Percentiles rank a stretch among this genome's conserved stretches.
Conservation (phyloP, 92 coral and sea anemone genomes). For the Desmophyllum pertusum region DNA sequence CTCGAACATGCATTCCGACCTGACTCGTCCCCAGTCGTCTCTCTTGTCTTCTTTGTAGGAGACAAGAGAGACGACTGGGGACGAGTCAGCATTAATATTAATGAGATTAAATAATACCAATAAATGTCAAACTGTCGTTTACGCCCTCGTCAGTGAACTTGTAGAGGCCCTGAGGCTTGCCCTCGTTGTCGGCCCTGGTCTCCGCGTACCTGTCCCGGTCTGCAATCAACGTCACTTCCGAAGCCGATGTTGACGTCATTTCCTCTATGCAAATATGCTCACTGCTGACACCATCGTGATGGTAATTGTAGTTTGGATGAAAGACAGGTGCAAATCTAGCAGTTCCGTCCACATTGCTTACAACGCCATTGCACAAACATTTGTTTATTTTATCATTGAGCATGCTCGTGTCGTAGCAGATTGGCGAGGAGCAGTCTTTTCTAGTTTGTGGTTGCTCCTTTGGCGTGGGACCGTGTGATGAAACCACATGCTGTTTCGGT, state of each 20-base stretch:
- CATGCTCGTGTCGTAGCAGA: slow-evolving; percentile 57
- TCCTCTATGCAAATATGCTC: slow-evolving; percentile 54
- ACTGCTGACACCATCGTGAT: slow-evolving; percentile 33
- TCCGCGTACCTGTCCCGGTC: slow-evolving; percentile 18
- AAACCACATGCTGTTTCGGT: slow-evolving; percentile 1
- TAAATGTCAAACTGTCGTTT: slow-evolving; percentile 85
- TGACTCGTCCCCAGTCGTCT: too few species aligned
- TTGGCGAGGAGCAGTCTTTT: slow-evolving; percentile 52
- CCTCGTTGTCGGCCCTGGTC: background rate
- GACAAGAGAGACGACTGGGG: too few species aligned
- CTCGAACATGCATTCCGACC: background rate
- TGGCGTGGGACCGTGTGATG: background rate
- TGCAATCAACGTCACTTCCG: slow-evolving; percentile 40
- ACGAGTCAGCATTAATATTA: background rate
- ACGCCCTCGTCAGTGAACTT: slow-evolving; percentile 12
- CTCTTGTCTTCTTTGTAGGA: too few species aligned
- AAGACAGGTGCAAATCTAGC: background rate
- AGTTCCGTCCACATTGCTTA: slow-evolving; percentile 2
- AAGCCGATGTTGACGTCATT: slow-evolving; percentile 59
- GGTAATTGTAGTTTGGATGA: background rate
- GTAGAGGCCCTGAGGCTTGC: slow-evolving; percentile 27
- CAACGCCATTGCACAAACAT: slow-evolving; percentile 13
- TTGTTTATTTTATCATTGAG: slow-evolving; percentile 29
- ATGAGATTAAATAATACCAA: slow-evolving; percentile 72
- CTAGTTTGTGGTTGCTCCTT: background rate